Percentiles rank a stretch among this genome's conserved stretches.
Conservation (phyloP, 2,113 vertebrate species). For the Theropithecus gelada region DNA sequence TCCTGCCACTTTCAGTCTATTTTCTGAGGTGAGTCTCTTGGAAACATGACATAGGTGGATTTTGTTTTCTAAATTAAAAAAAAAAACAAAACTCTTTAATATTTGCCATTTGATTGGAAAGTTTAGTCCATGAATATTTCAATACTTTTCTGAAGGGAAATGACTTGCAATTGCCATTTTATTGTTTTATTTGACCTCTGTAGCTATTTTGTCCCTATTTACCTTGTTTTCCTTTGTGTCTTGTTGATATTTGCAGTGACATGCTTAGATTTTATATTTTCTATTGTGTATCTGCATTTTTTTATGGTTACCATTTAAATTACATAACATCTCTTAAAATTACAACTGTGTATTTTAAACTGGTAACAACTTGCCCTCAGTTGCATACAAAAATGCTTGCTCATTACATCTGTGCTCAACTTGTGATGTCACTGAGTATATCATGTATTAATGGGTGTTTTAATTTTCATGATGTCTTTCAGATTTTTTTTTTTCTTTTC, state of each 20-base stretch:
- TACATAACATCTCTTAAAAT: background rate
- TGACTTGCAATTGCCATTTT: background rate
- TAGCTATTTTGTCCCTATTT: background rate
- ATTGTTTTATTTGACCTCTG: background rate
- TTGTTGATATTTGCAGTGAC: background rate
- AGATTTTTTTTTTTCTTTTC: no score
- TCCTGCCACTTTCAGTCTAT: background rate
- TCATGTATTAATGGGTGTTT: no score
- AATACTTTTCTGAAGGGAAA: background rate
- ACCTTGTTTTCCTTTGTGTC: background rate
- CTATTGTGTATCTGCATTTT: background rate
- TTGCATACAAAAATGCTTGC: no score
- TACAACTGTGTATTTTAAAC: no score
- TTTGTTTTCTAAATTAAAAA: background rate
- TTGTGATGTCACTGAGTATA: no score
- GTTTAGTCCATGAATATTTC: background rate
- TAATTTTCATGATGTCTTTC: no score
- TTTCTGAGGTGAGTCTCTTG: background rate
- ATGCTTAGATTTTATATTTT: background rate
- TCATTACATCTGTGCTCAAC: no score
- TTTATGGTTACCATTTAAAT: background rate
- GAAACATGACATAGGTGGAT: background rate
- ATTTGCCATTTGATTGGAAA: background rate
- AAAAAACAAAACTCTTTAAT: background rate
- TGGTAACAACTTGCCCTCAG: no score